Percentiles rank a stretch among this genome's conserved stretches.
These are phyloP conservation scores for Nyctereutes procyonoides DNA, from an alignment of 2,113 vertebrate genomes.

Conservation along the genomic window DNA sequence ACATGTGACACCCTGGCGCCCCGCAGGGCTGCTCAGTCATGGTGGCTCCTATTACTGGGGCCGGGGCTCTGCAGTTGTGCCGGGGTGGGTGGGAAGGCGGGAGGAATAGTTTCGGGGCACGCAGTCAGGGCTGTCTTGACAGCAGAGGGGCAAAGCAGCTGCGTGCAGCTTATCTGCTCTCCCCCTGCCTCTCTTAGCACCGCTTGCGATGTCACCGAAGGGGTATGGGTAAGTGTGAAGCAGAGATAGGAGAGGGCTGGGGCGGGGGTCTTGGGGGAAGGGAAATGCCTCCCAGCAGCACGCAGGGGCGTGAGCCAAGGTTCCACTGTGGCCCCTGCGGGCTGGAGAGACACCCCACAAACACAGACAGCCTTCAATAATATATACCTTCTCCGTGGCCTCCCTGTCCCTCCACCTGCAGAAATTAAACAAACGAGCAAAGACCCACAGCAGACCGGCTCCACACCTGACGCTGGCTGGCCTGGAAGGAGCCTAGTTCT, in stretches of 20 bases:
- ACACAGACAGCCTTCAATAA: neutral
- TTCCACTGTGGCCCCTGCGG: neutral
- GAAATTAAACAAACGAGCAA: neutral
- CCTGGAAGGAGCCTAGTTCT: neutral
- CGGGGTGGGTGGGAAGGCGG: neutral
- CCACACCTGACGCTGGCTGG: neutral
- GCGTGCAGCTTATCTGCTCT: neutral
- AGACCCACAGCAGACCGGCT: neutral
- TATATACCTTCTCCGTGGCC: rapidly evolving
- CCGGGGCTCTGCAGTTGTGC: neutral
- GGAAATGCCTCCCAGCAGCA: neutral
- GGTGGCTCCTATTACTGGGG: rapidly evolving
- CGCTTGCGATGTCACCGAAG: neutral
- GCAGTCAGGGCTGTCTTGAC: neutral
- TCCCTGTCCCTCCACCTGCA: neutral
- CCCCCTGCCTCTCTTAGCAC: neutral
- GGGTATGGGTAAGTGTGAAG: neutral
- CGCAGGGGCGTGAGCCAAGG: neutral
- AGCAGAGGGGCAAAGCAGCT: neutral
- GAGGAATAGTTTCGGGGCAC: neutral
- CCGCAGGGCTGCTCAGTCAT: rapidly evolving
- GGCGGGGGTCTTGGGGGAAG: neutral
- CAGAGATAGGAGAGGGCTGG: neutral
- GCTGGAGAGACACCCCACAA: neutral
- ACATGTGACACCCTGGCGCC: neutral